phyloP scores from a whole-genome alignment of 2,888 invertebrate genomes.

The Kryphioiulus occultus region DNA sequence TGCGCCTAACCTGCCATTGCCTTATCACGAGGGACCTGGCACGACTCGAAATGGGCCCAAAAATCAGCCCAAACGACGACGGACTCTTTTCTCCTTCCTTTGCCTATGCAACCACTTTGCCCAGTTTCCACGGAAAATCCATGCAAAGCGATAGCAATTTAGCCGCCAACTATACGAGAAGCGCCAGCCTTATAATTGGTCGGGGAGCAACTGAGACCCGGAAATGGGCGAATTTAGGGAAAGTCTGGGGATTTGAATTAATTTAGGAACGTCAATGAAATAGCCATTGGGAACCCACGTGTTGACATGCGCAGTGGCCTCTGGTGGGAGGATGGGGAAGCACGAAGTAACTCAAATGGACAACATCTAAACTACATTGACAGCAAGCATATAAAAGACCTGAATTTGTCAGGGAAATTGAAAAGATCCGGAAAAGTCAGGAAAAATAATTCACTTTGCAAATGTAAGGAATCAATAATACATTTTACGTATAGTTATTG shows the following conservation, averaged over 20 bases:
- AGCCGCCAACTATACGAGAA: neutral
- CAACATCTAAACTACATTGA: too few relatives aligned
- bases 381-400: too few relatives aligned
- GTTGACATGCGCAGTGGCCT: neutral
- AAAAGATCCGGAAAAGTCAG: too few relatives aligned
- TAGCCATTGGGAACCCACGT: neutral
- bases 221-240: neutral
- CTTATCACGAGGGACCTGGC: constrained; percentile 31
- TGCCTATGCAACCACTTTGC: neutral
- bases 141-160: neutral
- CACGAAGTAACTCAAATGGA: too few relatives aligned
- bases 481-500: too few relatives aligned
- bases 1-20: constrained; percentile 30
- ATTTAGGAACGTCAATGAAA: neutral
- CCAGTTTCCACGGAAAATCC: neutral
- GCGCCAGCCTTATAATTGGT: neutral
- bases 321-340: neutral
- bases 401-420: too few relatives aligned
- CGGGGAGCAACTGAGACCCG: neutral
- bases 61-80: constrained; percentile 4
- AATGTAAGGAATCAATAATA: too few relatives aligned
- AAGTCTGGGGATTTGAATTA: neutral
- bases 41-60: constrained; percentile 26
- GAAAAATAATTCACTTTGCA: too few relatives aligned
- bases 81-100: neutral